phyloP scores from a whole-genome alignment of 1,140 invertebrate species.

The Cardiocondyla obscurior region DNA sequence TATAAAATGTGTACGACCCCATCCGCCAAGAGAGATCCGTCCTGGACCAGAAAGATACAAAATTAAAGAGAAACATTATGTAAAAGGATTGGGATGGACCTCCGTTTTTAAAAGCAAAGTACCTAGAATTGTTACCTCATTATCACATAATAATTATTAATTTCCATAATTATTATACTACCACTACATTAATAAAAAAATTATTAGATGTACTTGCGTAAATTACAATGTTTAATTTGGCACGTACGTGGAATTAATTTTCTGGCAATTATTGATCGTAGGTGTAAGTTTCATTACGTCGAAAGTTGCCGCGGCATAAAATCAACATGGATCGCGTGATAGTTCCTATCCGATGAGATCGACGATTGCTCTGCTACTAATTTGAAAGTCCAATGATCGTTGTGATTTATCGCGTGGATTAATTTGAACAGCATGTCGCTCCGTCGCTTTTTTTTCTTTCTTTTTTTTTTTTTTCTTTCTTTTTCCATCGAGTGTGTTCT shows the following conservation, averaged over 20 bases:
- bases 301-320: not conserved
- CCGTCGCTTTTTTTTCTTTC: conserved; percentile 15
- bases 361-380: not conserved
- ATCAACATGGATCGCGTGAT: not conserved
- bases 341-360: not conserved
- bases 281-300: not conserved
- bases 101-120: conserved; percentile 63
- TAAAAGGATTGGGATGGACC: conserved; percentile 60
- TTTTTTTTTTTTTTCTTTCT: not conserved
- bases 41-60: conserved; percentile 61
- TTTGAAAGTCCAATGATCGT: conserved; percentile 27
- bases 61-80: not conserved
- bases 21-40: not conserved
- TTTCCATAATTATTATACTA: not conserved
- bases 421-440: not conserved
- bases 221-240: not conserved
- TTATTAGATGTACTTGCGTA: not conserved
- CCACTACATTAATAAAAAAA: not conserved
- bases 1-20: conserved; percentile 5
- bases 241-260: not conserved
- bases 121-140: conserved; percentile 27
- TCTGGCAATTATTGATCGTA: not conserved
- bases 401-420: conserved; percentile 37
- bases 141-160: conserved; percentile 44
- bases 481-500: conserved; percentile 6